Evolutionary conservation across 2,888 invertebrate species (phyloP).

Genomic region (Epirrhoe tristata): DNA sequence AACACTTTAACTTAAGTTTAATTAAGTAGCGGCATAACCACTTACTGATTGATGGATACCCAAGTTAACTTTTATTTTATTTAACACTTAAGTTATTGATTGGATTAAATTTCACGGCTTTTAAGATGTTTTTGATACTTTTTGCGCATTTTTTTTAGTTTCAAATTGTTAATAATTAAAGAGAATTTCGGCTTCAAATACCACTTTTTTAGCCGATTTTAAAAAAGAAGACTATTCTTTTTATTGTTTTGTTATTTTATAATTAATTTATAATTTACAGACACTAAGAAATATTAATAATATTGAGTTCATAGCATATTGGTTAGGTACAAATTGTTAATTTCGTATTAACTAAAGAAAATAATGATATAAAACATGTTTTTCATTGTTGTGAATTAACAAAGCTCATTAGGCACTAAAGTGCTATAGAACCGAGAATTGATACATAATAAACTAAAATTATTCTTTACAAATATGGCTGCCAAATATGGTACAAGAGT

Average conservation of each 20-base stretch:
- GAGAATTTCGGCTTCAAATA: neutral
- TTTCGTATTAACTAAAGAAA: too few species aligned
- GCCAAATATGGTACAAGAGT: slow-evolving; percentile 34
- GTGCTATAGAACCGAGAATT: neutral
- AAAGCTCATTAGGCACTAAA: neutral
- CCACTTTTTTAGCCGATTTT: neutral
- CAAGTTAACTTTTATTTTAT: slow-evolving; percentile 9
- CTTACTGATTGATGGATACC: slow-evolving; percentile 24
- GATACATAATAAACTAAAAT: slow-evolving; percentile 11
- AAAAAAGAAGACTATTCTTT: neutral
- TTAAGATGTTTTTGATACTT: neutral
- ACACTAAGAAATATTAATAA: too few species aligned
- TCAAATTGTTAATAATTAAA: neutral
- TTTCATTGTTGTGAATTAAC: neutral
- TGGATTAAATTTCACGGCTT: slow-evolving; percentile 2
- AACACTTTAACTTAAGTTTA: slow-evolving; percentile 20
- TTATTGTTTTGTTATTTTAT: too few species aligned
- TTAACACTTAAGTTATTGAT: slow-evolving; percentile 20
- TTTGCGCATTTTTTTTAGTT: slow-evolving; percentile 3
- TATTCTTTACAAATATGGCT: slow-evolving; percentile 25
- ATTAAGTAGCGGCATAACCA: slow-evolving; percentile 24
- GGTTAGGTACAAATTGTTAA: too few species aligned
- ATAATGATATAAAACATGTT: too few species aligned
- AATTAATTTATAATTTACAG: too few species aligned
- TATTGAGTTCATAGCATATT: too few species aligned